phyloP scores from a whole-genome alignment of 2,113 vertebrate genomes.

The Oxyruncus cristatus region DNA sequence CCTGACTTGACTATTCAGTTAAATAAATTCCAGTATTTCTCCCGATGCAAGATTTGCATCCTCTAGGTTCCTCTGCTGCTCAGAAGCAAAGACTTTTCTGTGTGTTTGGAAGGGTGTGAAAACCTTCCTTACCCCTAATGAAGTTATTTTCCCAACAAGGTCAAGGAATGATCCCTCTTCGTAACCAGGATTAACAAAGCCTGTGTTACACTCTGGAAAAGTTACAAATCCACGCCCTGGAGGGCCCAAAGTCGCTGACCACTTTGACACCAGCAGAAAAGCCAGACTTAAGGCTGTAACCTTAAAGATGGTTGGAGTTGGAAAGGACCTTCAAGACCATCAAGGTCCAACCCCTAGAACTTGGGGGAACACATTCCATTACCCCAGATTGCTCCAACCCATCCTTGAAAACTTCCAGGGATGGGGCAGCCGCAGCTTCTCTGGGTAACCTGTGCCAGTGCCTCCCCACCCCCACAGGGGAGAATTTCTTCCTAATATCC shows the following conservation, averaged over 20 bases:
- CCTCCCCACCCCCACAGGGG: accelerated
- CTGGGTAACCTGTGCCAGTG: background rate
- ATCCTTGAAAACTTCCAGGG: background rate
- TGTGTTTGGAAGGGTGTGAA: background rate
- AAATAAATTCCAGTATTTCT: background rate
- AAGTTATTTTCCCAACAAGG: background rate
- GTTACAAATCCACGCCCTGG: too few relatives aligned
- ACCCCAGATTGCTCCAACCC: accelerated
- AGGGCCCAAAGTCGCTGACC: background rate
- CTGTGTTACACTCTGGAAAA: background rate
- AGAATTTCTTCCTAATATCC: background rate
- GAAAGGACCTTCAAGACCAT: background rate
- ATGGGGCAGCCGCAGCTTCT: background rate
- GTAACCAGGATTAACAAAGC: background rate
- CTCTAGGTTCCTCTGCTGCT: background rate
- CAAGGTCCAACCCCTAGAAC: background rate
- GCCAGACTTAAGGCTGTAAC: background rate
- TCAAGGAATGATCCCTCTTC: background rate
- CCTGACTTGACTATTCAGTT: background rate
- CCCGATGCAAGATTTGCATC: background rate
- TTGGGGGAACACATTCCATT: background rate
- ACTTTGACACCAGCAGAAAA: background rate
- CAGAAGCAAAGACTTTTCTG: background rate
- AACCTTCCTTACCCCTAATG: background rate
- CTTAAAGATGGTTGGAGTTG: background rate